Conservation (phyloP, 2,797 vertebrate genomes). For the Lepidocolaptes lacrymiger region DNA sequence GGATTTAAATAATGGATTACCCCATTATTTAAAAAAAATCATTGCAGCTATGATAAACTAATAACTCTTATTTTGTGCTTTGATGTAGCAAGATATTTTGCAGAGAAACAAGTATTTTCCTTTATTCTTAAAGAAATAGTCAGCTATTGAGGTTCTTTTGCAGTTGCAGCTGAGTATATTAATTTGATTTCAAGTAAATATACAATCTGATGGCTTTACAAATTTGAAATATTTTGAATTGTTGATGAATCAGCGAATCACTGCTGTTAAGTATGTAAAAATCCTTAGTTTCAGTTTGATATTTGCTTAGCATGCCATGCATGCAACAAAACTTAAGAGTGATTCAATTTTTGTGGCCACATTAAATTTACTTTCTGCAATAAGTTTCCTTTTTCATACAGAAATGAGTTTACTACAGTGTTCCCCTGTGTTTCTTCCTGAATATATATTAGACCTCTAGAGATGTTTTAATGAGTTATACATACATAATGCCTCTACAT, state of each 20-base stretch:
- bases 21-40: slow-evolving; percentile 71
- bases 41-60: slow-evolving; percentile 73
- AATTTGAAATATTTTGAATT: slow-evolving; percentile 6
- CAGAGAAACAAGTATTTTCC: slow-evolving; percentile 27
- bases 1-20: too few relatives aligned
- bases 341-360: slow-evolving; percentile 8
- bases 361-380: slow-evolving; percentile 13
- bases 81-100: slow-evolving; percentile 69
- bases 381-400: slow-evolving; percentile 50
- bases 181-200: slow-evolving; percentile 42
- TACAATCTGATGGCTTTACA: slow-evolving; percentile 8
- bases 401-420: slow-evolving; percentile 13
- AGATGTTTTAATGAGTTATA: slow-evolving; percentile 54
- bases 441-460: slow-evolving; percentile 26
- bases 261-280: not conserved
- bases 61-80: slow-evolving; percentile 73
- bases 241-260: not conserved
- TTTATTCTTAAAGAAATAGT: slow-evolving; percentile 31
- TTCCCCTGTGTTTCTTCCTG: slow-evolving; percentile 1
- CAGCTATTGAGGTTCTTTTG: not conserved
- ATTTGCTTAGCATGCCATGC: slow-evolving; percentile 33
- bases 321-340: slow-evolving; percentile 49
- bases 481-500: slow-evolving; percentile 52
- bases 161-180: not conserved
- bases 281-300: slow-evolving; percentile 2